Evolutionary conservation across 2,888 invertebrate genomes (phyloP), one percentile per base, ranked within the genome.

Genomic region (Nomada flava): DNA sequence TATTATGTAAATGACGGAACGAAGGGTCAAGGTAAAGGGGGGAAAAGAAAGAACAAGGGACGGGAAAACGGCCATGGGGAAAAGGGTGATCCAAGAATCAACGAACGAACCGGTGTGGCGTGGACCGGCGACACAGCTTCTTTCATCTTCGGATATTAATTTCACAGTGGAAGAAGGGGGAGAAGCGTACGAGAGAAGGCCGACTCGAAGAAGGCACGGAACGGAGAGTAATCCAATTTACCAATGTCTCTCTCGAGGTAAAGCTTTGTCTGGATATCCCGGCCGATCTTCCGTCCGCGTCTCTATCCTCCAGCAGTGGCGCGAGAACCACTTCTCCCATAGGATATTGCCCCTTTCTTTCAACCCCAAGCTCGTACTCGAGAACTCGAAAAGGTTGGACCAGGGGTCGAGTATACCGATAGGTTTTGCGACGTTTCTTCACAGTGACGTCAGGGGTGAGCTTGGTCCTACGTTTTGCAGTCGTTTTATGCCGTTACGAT

Each of bases 101-200:
- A 79, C 81, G 81, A 74, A 74, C 65, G 67, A 67, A 60, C 62
- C 78, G 68, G 75, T 53, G 72, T 73, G 74, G 75, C 55, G 72
- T 73, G 74, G 74, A 76, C 68, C 81, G 50, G 86, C 71, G 80
- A 83, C 83, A 85, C 77, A 82, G 86, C 84, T 91, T 89, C 89
- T 90, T 90, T 91, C 90, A 90, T 91, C 90, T 90, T 91, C 87
- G 90, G 90, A 91, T 91, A 91, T 91, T 91, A 91, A 91, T 91
- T 91, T 90, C 88, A 87, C 83, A 83, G 85, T 76, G 78, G 82
- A 82, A 85, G 76, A 76, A 83, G 82, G 83, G 80, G 82, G 80
- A 70, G 80, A 60, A 72, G 64, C 57, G 64, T 44, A 52, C 26
- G 76, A 77, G 60, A 52, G 64, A 57, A 63, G 36, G 59, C 23